Conservation (phyloP, 2,888 invertebrate genomes). For the Ichneumoninae sp. region DNA sequence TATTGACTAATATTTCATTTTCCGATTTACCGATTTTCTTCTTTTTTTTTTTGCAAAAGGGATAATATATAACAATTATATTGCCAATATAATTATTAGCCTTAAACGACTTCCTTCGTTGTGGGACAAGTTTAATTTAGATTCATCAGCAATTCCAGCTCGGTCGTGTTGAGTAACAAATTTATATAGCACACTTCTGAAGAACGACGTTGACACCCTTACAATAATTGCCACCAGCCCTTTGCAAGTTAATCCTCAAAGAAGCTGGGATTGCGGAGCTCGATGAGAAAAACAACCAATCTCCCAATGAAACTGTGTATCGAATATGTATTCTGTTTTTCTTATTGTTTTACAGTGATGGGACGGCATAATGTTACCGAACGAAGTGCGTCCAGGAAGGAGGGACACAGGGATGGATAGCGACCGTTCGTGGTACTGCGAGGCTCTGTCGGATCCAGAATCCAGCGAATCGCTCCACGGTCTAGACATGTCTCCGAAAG, state of each 20-base stretch:
- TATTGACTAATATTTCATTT: neutral
- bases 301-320: neutral
- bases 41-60: neutral
- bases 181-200: neutral
- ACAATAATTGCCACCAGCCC: neutral
- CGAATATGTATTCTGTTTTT: constrained; percentile 26
- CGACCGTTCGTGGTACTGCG: constrained; percentile 49
- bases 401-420: constrained; percentile 71
- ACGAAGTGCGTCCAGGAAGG: constrained; percentile 69
- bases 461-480: constrained; percentile 52
- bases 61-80: neutral
- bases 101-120: too few relatives aligned
- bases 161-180: too few relatives aligned
- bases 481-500: constrained; percentile 63
- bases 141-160: too few relatives aligned
- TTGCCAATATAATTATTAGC: too few relatives aligned
- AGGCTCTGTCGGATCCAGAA: constrained; percentile 62
- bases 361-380: constrained; percentile 74
- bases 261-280: neutral
- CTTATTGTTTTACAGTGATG: constrained; percentile 74
- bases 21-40: neutral
- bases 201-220: neutral
- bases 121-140: too few relatives aligned
- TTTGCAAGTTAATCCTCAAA: neutral
- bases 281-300: neutral